Evolutionary conservation across 2,888 invertebrate species (phyloP), one percentile per base, ranked within the genome.

Genomic region (Acleris sparsana): DNA sequence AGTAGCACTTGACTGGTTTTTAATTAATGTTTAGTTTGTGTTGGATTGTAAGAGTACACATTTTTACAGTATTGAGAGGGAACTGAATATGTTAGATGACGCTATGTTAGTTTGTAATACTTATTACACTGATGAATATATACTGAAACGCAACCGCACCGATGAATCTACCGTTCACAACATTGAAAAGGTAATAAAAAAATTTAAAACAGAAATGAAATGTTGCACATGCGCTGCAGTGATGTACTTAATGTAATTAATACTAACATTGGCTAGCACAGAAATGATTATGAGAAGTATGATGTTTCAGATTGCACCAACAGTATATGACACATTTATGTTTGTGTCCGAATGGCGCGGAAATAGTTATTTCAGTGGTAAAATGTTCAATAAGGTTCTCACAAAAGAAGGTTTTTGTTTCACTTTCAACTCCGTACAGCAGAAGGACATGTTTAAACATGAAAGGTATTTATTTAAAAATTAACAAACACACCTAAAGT

Each of bases 401-500:
- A 66, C 65, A 4, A 51, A 56, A 2, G 61, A 66, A 52, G 65
- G 65, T 1, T 20, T 66, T 5, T 66, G 65, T 25, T 61, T 51
- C 4, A 66, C 61, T 18, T 66, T 66, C 33, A 66, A 66, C 22
- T 6, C 65, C 0, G 13, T 66, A 1, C 33, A 55, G 0, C 20
- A 46, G 20, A 13, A 44, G 7, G 52, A 61, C 3, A 66, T 66
- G 6, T 61, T 61, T 20, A 66, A 16, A 18, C 13, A 20, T 5
- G 60, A 56, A 2, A 66, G 65, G 65, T 61, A 56, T 18, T n/a
- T n/a, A n/a, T n/a, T n/a, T n/a, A n/a, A n/a, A n/a, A n/a, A n/a
- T n/a, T n/a, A n/a, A n/a, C n/a, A n/a, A n/a, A n/a, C n/a, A n/a
- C n/a, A n/a, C n/a, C n/a, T n/a, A n/a, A n/a, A n/a, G n/a, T n/a